Conservation (phyloP, 1,140 invertebrate species). For the Paralvinella palmiformis region DNA sequence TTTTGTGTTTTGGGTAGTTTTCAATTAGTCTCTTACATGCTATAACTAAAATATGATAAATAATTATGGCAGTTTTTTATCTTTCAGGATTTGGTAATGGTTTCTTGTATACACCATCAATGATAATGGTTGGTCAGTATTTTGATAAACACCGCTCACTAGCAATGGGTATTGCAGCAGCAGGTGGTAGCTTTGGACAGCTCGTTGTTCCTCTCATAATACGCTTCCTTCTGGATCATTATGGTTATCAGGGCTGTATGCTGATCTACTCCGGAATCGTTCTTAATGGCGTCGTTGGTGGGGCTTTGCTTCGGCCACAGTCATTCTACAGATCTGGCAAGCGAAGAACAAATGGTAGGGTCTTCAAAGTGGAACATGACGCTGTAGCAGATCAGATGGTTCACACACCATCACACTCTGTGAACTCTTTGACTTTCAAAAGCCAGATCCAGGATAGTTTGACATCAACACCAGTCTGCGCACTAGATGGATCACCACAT, state of each 20-base stretch:
- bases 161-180: conserved; percentile 83
- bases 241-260: conserved; percentile 24
- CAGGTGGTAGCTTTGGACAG: conserved; percentile 77
- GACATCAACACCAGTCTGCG: not conserved
- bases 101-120: conserved; percentile 73
- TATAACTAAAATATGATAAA: not conserved
- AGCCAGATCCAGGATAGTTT: not conserved
- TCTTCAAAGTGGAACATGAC: not conserved
- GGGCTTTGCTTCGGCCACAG: not conserved
- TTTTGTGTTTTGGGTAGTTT: not conserved
- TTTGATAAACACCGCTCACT: conserved; percentile 73
- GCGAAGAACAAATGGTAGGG: not conserved
- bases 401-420: not conserved
- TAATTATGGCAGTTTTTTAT: conserved; percentile 9
- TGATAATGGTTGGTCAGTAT: conserved; percentile 85
- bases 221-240: conserved; percentile 56
- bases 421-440: not conserved
- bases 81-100: conserved; percentile 68
- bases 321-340: conserved; percentile 5
- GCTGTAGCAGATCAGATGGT: not conserved
- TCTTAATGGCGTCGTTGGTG: not conserved
- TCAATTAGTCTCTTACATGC: not conserved
- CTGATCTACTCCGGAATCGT: conserved; percentile 10
- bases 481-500: not conserved
- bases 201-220: conserved; percentile 63